Percentiles rank a stretch among this genome's conserved stretches.
These are phyloP conservation scores for Mactra quadrangularis DNA, from an alignment of 1,140 invertebrate genomes.

Conservation along the genomic window DNA sequence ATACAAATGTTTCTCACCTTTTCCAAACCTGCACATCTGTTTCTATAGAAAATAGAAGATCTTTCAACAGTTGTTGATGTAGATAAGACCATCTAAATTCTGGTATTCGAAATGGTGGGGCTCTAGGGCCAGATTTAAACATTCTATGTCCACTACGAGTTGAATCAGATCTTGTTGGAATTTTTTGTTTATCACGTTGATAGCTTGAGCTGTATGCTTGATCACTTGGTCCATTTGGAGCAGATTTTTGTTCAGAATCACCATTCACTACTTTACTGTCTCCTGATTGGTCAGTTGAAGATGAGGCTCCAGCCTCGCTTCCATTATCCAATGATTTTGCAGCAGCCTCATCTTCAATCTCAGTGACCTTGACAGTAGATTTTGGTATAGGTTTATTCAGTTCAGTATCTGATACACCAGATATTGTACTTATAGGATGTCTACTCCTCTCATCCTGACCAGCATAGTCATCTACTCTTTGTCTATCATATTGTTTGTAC, in stretches of 20 bases:
- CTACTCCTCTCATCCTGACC: slow-evolving; percentile 96
- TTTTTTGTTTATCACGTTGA: slow-evolving; percentile 35
- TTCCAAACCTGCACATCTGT: slow-evolving; percentile 98
- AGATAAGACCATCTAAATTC: slow-evolving; percentile 99
- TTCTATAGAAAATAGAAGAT: slow-evolving; percentile 98
- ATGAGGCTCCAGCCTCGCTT: slow-evolving; percentile 58
- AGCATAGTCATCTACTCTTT: slow-evolving; percentile 96
- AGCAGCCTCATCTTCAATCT: slow-evolving; percentile 67
- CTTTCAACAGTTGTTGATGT: slow-evolving; percentile 97
- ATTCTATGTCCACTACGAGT: slow-evolving; percentile 87
- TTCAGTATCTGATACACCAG: slow-evolving; percentile 86
- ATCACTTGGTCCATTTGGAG: background rate
- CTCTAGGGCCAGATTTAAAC: slow-evolving; percentile 97
- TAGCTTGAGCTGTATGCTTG: background rate
- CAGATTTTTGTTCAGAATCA: slow-evolving; percentile 8
- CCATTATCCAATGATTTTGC: slow-evolving; percentile 50
- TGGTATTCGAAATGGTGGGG: slow-evolving; percentile 98
- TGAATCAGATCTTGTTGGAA: slow-evolving; percentile 51
- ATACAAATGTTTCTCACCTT: slow-evolving; percentile 71
- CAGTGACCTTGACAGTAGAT: slow-evolving; percentile 78
- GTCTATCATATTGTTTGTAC: slow-evolving; percentile 98
- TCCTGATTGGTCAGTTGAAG: slow-evolving; percentile 41
- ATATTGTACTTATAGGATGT: slow-evolving; percentile 97
- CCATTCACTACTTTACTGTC: slow-evolving; percentile 18
- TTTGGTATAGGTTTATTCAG: slow-evolving; percentile 69